Conservation (phyloP, 2,797 vertebrate species). For the Sarcophilus harrisii region DNA sequence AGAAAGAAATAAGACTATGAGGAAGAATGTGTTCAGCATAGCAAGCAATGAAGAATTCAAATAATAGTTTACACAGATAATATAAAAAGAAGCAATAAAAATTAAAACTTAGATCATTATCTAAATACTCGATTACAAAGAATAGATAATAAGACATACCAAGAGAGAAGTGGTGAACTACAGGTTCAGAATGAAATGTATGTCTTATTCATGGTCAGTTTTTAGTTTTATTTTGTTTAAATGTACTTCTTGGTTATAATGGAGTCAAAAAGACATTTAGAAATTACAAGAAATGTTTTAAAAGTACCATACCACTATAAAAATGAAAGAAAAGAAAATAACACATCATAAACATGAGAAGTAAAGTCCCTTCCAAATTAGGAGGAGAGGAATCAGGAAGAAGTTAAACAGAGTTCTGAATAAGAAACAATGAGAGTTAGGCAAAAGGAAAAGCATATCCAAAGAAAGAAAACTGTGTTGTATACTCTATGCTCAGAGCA, state of each 20-base stretch:
- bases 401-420: neutral
- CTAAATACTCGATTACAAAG: neutral
- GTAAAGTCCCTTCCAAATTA: neutral
- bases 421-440: neutral
- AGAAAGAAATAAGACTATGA: neutral
- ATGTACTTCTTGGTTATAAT: neutral
- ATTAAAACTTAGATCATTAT: neutral
- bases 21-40: neutral
- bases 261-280: neutral
- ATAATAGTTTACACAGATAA: neutral
- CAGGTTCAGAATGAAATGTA: neutral
- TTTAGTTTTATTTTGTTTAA: neutral
- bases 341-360: neutral
- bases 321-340: neutral
- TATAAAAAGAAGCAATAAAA: neutral
- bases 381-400: neutral
- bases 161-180: neutral
- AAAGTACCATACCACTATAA: neutral
- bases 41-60: neutral
- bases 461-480: neutral
- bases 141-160: neutral
- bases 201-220: neutral
- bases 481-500: neutral
- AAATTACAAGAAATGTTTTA: neutral
- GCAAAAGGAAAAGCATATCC: neutral